Evolutionary conservation across 2,797 vertebrate species (phyloP), one percentile per base, ranked within the genome.

Genomic region (Tachyglossus aculeatus): DNA sequence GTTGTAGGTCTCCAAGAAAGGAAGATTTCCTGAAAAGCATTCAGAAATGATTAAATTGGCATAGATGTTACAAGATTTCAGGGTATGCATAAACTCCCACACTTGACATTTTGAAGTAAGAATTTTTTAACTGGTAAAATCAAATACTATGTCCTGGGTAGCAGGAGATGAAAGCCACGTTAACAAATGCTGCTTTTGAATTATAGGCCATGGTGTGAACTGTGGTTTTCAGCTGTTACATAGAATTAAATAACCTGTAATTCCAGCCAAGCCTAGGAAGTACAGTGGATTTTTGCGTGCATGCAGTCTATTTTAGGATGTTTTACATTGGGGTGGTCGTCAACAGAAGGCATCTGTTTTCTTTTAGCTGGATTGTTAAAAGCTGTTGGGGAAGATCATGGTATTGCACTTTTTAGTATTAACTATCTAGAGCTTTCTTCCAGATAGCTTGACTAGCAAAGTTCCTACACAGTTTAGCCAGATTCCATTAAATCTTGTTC

Each of bases 361-460:
- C 47, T 50, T 71, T 71, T 78, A 54, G 80, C 66, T 71, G 61
- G 59, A 48, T 69, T 80, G 56, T 36, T 56, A 19, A 39, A 51
- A 47, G 22, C 51, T 67, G 62, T 51, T 57, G 78, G 25, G 41
- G 36, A 71, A 66, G 44, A 77, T 56, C 62, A 53, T 22, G 66
- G 45, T 44, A 25, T 56, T 22, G 39, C 27, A 19, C 8, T 47
- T 52, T 63, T 54, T 40, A 44, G 2, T 37, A 59, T 67, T 62
- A 12, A 22, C 43, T 56, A 41, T 31, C 12, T 14, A n/a, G n/a
- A n/a, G 15, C 5, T 12, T 16, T 9, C 37, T 21, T 29, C 21
- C 11, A 39, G 50, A 56, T 38, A 16, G 29, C 54, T 60, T 54
- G 63, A 67, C 44, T 31, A 65, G 56, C 38, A 10, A 69, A 32